phyloP scores from a whole-genome alignment of 2,888 invertebrate species.

The Pterostichus niger region DNA sequence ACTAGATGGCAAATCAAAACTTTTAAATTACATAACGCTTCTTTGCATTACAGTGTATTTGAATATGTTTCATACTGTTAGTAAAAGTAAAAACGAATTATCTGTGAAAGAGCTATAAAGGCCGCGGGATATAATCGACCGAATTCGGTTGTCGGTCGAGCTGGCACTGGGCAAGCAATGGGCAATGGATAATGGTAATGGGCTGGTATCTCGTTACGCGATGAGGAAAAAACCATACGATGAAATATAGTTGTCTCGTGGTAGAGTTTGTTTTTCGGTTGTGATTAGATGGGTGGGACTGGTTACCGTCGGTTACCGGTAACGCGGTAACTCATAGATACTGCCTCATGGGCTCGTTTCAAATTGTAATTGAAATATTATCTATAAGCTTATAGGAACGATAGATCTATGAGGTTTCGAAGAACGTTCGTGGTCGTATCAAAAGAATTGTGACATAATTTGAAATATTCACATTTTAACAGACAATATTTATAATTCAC shows the following conservation, averaged over 20 bases:
- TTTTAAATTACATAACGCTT: too few species aligned
- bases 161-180: constrained; percentile 6
- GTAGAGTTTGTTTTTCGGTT: constrained; percentile 51
- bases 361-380: constrained; percentile 49
- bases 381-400: not conserved
- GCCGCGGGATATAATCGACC: constrained; percentile 28
- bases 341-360: constrained; percentile 17
- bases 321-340: constrained; percentile 30
- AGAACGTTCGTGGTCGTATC: too few species aligned
- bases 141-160: constrained; percentile 39
- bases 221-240: constrained; percentile 21
- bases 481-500: too few species aligned
- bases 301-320: not conserved
- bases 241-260: constrained; percentile 64
- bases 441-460: too few species aligned
- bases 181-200: constrained; percentile 47
- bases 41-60: too few species aligned
- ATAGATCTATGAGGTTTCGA: not conserved
- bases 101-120: constrained; percentile 3
- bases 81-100: constrained; percentile 6
- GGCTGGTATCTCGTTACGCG: constrained; percentile 47
- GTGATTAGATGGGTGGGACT: constrained; percentile 44
- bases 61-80: too few species aligned
- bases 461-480: too few species aligned
- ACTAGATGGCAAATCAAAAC: too few species aligned